phyloP scores from a whole-genome alignment of 2,113 vertebrate species.

The Herpailurus yagouaroundi region DNA sequence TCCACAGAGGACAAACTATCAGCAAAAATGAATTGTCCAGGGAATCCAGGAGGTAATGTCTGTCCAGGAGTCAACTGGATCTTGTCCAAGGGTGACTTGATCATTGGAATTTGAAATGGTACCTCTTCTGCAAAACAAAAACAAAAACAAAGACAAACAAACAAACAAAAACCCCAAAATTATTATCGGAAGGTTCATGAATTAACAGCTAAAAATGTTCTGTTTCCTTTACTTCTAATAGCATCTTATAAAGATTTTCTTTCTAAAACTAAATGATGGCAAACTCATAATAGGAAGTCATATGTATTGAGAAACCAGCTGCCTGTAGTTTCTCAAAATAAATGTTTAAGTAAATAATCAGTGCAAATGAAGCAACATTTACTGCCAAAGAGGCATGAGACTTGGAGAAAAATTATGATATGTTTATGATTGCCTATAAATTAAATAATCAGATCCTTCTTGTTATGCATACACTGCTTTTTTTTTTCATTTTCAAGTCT shows the following conservation, averaged over 20 bases:
- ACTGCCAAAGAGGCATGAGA: background rate
- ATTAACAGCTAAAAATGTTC: background rate
- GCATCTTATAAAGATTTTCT: background rate
- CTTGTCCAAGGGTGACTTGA: slow-evolving; percentile 92
- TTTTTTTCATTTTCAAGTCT: background rate
- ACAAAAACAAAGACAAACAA: slow-evolving; percentile 63
- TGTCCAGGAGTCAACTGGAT: slow-evolving; percentile 89
- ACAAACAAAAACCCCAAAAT: slow-evolving; percentile 70
- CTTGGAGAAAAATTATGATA: slow-evolving; percentile 4
- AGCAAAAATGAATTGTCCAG: slow-evolving; percentile 93
- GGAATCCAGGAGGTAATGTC: slow-evolving; percentile 91
- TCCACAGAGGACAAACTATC: slow-evolving; percentile 96
- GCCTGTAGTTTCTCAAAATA: slow-evolving; percentile 13
- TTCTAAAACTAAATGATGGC: background rate
- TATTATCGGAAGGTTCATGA: slow-evolving; percentile 67
- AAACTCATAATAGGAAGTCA: background rate
- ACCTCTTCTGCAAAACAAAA: slow-evolving; percentile 89
- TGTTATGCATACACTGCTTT: background rate
- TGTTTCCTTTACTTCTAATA: background rate
- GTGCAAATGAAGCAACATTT: background rate
- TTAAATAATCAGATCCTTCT: background rate
- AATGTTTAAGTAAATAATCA: background rate
- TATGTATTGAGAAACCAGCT: background rate
- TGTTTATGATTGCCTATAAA: background rate
- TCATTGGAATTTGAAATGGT: slow-evolving; percentile 91